Conservation (phyloP, 64 coral and sea anemone species). For the Pocillopora verrucosa region DNA sequence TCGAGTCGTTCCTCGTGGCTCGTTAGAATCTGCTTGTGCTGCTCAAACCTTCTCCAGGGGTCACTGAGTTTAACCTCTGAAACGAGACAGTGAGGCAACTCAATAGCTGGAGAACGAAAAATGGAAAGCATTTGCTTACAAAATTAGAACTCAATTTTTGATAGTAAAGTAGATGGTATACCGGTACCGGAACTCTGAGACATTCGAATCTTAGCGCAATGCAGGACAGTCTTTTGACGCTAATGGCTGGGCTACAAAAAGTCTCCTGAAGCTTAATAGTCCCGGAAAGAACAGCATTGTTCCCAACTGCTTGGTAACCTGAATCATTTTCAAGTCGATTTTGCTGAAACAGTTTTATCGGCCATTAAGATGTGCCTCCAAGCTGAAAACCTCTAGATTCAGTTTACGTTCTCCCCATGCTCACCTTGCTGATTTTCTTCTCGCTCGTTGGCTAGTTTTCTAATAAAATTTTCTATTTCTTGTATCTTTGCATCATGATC, state of each 20-base stretch:
- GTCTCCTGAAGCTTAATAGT: too few relatives aligned
- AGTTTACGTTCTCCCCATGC: not conserved
- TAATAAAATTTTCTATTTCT: slow-evolving; percentile 21
- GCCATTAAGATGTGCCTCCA: too few relatives aligned
- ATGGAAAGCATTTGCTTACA: not conserved
- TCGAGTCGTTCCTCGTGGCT: slow-evolving; percentile 36
- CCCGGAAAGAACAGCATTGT: too few relatives aligned
- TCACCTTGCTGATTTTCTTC: not conserved
- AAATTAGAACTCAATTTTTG: not conserved
- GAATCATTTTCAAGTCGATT: too few relatives aligned
- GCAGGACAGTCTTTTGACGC: too few relatives aligned
- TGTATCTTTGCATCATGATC: slow-evolving; percentile 23
- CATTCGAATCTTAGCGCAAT: too few relatives aligned
- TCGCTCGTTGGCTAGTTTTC: not conserved
- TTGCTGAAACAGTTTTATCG: too few relatives aligned
- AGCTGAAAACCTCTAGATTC: not conserved
- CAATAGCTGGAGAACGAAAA: not conserved
- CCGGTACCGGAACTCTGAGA: too few relatives aligned
- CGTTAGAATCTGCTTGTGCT: not conserved
- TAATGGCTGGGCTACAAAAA: too few relatives aligned
- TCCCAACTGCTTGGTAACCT: too few relatives aligned
- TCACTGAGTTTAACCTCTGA: not conserved
- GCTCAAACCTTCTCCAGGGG: not conserved
- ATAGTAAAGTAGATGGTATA: not conserved
- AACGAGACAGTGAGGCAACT: not conserved